Evolutionary conservation across 30 jellyfish, hydroid and myxozoan genomes (phyloP), one percentile per base, ranked within the genome.

Genomic region (Clytia hemisphaerica): DNA sequence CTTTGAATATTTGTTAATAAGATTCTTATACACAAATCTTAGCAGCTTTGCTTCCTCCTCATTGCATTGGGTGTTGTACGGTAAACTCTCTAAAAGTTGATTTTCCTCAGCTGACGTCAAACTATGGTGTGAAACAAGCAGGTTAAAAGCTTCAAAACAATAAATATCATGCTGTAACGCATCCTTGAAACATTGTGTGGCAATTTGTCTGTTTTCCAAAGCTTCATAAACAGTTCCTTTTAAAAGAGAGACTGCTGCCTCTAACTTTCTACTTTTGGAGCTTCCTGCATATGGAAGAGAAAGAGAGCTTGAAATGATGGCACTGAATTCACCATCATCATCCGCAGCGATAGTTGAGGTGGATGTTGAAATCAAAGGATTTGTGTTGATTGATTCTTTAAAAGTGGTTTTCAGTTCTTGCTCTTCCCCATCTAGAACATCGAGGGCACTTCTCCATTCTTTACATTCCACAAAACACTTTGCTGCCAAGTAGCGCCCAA

Each of bases 111-210:
- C 73, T 24, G 92, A 67, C 36, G 92, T 67, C 76, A 88, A 67
- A 48, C 66, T 68, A 46, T 60, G 42, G 58, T 88, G 94, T 14
- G 97, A 69, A 4, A 83, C 76, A 12, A 88, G 79, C 24, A 59
- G 60, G 51, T 88, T 92, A 50, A 88, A 75, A 2, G 97, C 97
- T 44, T 88, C 97, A 79, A 73, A 88, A 57, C 97, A 88, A 44
- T 73, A 88, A 37, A 88, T 93, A 72, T 88, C 97, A 25, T 58
- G 76, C 45, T 61, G 75, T 24, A 88, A 57, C 28, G 97, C 94
- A 29, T 88, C 94, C 50, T 88, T 88, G 71, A 58, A 88, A 9
- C 92, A 86, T 10, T 88, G 91, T 2, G 65, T 78, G 7, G 97
- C 97, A n/a, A 78, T 49, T 19, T 68, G 77, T 42, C 67, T 67